Conservation (phyloP, 2,113 vertebrate genomes). For the Calyptommatus sinebrachiatus region DNA sequence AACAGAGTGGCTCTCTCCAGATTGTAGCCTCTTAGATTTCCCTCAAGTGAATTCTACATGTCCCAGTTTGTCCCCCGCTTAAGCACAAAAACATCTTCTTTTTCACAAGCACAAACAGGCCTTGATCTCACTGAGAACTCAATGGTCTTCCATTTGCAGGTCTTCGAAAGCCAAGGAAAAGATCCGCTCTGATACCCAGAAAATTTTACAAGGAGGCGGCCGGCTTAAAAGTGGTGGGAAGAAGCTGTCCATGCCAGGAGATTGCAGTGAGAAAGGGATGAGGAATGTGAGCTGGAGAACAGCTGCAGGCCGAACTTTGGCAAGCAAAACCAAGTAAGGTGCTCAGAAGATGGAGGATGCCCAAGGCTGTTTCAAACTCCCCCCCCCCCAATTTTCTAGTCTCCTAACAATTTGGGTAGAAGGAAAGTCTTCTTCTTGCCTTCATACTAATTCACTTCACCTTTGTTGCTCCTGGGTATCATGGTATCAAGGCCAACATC, state of each 20-base stretch:
- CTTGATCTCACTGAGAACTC: slow-evolving; percentile 50
- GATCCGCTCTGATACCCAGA: slow-evolving; percentile 79
- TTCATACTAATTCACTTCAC: too few relatives aligned
- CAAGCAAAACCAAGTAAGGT: slow-evolving; percentile 20
- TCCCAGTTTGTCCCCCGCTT: too few relatives aligned
- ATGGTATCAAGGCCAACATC: too few relatives aligned
- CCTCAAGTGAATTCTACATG: too few relatives aligned
- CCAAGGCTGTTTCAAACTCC: neutral
- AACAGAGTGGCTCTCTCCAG: too few relatives aligned
- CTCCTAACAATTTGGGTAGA: neutral
- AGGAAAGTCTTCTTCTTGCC: neutral
- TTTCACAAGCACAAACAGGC: too few relatives aligned
- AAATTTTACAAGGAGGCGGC: slow-evolving; percentile 84
- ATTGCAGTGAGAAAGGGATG: slow-evolving; percentile 84
- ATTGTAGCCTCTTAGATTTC: too few relatives aligned
- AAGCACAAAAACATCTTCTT: too few relatives aligned
- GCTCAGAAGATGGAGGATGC: slow-evolving; percentile 14
- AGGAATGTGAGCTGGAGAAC: slow-evolving; percentile 86
- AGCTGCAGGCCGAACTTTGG: slow-evolving; percentile 85
- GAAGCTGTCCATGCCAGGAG: slow-evolving; percentile 78
- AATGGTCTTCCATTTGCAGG: slow-evolving; percentile 72
- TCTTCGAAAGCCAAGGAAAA: slow-evolving; percentile 72
- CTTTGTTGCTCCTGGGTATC: too few relatives aligned
- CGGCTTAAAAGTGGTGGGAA: slow-evolving; percentile 86
- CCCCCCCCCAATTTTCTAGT: neutral